phyloP scores from a whole-genome alignment of 2,888 invertebrate genomes.

The Slavum lentiscoides region DNA sequence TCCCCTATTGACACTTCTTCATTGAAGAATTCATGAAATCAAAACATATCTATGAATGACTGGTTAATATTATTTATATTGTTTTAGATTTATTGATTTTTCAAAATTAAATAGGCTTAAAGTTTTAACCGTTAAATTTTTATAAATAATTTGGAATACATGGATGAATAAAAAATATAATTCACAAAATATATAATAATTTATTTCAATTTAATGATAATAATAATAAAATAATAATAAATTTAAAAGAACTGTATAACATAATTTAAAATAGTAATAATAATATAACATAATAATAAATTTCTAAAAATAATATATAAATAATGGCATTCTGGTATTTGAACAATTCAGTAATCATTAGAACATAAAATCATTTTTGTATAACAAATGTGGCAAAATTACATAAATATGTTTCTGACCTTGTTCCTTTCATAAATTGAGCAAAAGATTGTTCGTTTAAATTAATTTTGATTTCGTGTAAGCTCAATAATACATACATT shows the following conservation, averaged over 20 bases:
- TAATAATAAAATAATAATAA: background rate
- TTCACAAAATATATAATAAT: background rate
- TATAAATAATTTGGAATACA: background rate
- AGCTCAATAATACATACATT: constrained; percentile 11
- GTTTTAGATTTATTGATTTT: too few species aligned
- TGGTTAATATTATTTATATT: too few species aligned
- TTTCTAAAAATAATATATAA: background rate
- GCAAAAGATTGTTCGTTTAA: constrained; percentile 46
- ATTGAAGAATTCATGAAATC: too few species aligned
- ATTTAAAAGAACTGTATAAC: constrained; percentile 1
- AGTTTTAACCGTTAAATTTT: too few species aligned
- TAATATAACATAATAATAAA: background rate
- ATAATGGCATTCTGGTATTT: constrained; percentile 28
- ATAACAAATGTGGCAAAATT: constrained; percentile 5
- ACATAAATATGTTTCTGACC: background rate
- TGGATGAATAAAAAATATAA: background rate
- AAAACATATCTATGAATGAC: too few species aligned
- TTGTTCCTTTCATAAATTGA: constrained; percentile 35
- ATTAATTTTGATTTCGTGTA: constrained; percentile 30
- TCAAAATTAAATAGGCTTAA: too few species aligned
- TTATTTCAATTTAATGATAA: background rate
- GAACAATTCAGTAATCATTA: constrained; percentile 2
- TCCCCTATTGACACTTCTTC: too few species aligned
- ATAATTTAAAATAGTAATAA: constrained; percentile 31
- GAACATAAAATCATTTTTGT: background rate